A percentile compares a stretch with the other conserved stretches of the same genome.
Evolutionary conservation across 2,113 vertebrate species (phyloP).

Genomic region (Cyprinodon brontotheroides): DNA sequence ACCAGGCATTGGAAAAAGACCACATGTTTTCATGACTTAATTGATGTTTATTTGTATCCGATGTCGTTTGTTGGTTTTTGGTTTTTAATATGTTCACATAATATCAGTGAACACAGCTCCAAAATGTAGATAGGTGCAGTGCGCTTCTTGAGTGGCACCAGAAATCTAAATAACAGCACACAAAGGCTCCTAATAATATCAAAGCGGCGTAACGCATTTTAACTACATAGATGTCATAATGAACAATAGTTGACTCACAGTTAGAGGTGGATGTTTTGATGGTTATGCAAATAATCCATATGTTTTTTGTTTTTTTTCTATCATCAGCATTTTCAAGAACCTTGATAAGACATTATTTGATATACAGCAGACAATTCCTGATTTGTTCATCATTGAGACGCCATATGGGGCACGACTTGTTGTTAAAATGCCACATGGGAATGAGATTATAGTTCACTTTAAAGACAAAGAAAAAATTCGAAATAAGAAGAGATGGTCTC

Average conservation of each 20-base stretch:
- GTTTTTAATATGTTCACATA: no score
- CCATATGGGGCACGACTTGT: slow-evolving; percentile 72
- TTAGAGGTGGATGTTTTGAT: not conserved
- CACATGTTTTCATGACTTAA: not conserved
- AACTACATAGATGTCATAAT: not conserved
- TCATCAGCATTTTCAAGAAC: slow-evolving; percentile 67
- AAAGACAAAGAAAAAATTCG: slow-evolving; percentile 73
- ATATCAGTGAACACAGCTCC: no score
- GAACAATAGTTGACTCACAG: not conserved
- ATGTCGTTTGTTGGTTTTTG: no score
- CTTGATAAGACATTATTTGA: slow-evolving; percentile 41
- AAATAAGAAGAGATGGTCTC: slow-evolving; percentile 79
- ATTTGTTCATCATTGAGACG: slow-evolving; percentile 53
- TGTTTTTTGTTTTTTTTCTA: not conserved
- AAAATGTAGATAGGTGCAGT: no score
- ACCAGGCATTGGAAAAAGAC: not conserved
- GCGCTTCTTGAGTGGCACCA: no score
- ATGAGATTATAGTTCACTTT: slow-evolving; percentile 65
- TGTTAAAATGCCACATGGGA: slow-evolving; percentile 69
- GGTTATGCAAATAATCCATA: not conserved
- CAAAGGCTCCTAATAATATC: no score
- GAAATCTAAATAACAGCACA: no score
- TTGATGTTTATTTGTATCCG: not conserved
- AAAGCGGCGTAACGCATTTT: no score
- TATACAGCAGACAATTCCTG: slow-evolving; percentile 2